Conservation (phyloP, 2,888 invertebrate genomes). For the Eumacrocentrus americanus region DNA sequence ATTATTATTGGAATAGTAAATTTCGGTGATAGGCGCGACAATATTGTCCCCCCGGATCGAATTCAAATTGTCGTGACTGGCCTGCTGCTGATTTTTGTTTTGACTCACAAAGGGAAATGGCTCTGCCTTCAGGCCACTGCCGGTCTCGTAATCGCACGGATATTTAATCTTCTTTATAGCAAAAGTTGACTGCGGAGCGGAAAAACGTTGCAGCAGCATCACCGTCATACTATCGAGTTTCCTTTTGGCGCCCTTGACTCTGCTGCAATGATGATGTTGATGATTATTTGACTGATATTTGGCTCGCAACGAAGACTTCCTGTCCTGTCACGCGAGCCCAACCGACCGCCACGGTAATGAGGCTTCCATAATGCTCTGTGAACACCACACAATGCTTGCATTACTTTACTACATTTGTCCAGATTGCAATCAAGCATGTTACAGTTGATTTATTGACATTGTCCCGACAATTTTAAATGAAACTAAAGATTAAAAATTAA, state of each 20-base stretch:
- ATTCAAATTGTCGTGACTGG: conserved; percentile 10
- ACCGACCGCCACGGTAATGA: conserved; percentile 2
- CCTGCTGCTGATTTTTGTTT: conserved; percentile 18
- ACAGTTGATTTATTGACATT: too few relatives aligned
- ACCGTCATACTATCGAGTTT: conserved; percentile 59
- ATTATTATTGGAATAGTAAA: conserved; percentile 32
- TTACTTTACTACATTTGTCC: too few relatives aligned
- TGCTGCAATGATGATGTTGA: not conserved
- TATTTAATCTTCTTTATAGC: conserved; percentile 53
- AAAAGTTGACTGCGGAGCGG: conserved; percentile 59
- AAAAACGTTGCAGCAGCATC: conserved; percentile 62
- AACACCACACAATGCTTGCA: not conserved
- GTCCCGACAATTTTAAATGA: too few relatives aligned
- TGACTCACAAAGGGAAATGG: conserved; percentile 20
- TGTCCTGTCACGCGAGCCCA: conserved; percentile 17
- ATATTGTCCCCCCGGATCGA: too few relatives aligned
- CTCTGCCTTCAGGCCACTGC: not conserved
- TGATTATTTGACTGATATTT: conserved; percentile 3
- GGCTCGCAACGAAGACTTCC: conserved; percentile 1
- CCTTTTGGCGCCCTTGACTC: conserved; percentile 39
- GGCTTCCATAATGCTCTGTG: conserved; percentile 18
- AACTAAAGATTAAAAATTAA: too few relatives aligned
- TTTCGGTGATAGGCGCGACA: conserved; percentile 35
- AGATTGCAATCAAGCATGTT: too few relatives aligned
- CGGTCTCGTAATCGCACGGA: conserved; percentile 9